A percentile compares a stretch with the other conserved stretches of the same genome.
Conservation (phyloP, 2,113 vertebrate species). For the Dasyprocta punctata region DNA sequence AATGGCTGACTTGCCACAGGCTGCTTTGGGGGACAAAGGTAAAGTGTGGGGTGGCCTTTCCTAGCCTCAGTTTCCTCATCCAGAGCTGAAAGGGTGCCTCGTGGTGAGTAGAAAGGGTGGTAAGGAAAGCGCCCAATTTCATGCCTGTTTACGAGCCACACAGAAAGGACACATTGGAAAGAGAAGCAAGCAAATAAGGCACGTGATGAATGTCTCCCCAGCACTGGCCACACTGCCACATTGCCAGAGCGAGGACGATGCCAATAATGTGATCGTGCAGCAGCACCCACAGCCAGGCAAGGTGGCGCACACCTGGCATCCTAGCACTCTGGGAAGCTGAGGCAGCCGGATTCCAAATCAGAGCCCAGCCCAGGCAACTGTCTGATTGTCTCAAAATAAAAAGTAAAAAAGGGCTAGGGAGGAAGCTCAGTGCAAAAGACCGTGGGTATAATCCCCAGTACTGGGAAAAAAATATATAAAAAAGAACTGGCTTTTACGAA, state of each 20-base stretch:
- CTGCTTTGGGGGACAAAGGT: neutral
- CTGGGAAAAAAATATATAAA: neutral
- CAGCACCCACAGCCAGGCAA: neutral
- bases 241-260: neutral
- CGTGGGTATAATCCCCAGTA: neutral
- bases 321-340: neutral
- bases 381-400: neutral
- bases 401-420: neutral
- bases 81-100: neutral
- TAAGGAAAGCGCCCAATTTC: neutral
- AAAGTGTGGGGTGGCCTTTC: neutral
- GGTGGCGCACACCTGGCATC: neutral
- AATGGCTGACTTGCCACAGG: neutral
- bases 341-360: neutral
- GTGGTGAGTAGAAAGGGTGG: neutral
- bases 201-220: neutral
- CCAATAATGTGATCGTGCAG: neutral
- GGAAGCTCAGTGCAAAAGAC: neutral
- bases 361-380: neutral
- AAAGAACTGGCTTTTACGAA: neutral
- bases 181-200: neutral
- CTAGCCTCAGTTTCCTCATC: neutral
- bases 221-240: neutral
- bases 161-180: neutral
- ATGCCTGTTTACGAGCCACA: rapidly evolving